phyloP scores from a whole-genome alignment of 1,140 invertebrate species.

The Solenopsis invicta region DNA sequence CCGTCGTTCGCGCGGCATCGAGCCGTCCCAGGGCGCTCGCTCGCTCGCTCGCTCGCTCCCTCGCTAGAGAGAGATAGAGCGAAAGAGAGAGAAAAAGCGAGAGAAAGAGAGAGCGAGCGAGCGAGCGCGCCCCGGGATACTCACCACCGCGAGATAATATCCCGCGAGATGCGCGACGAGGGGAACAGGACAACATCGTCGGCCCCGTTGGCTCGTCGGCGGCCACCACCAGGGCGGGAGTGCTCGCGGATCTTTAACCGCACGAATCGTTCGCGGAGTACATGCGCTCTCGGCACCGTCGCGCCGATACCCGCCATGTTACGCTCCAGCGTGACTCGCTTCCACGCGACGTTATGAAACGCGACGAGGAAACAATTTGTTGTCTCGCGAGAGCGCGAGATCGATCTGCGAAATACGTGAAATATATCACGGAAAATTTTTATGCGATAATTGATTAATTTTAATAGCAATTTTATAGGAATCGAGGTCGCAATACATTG shows the following conservation, averaged over 20 bases:
- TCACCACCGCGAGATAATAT: slow-evolving; percentile 46
- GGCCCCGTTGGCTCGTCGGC: slow-evolving; percentile 20
- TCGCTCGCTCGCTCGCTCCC: too few species aligned
- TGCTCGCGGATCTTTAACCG: slow-evolving; percentile 48
- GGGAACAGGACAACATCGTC: slow-evolving; percentile 45
- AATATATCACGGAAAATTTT: not conserved
- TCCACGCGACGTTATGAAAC: slow-evolving; percentile 27
- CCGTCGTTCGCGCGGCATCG: slow-evolving; percentile 6
- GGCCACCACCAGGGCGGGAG: slow-evolving; percentile 17
- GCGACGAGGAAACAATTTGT: not conserved
- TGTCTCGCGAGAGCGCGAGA: not conserved
- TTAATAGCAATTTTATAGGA: not conserved
- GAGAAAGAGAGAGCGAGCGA: not conserved
- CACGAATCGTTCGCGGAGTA: slow-evolving; percentile 47
- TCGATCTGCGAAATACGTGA: not conserved
- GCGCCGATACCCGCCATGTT: slow-evolving; percentile 40
- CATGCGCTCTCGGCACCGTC: slow-evolving; percentile 49
- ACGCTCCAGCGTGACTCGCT: not conserved
- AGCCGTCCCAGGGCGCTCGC: slow-evolving; percentile 15
- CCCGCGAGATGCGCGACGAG: slow-evolving; percentile 27
- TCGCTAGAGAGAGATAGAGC: not conserved
- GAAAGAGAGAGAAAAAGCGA: not conserved
- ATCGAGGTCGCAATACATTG: too few species aligned
- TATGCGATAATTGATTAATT: not conserved
- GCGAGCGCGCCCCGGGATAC: not conserved